phyloP scores from a whole-genome alignment of 2,113 vertebrate species.

The Lampris incognitus region DNA sequence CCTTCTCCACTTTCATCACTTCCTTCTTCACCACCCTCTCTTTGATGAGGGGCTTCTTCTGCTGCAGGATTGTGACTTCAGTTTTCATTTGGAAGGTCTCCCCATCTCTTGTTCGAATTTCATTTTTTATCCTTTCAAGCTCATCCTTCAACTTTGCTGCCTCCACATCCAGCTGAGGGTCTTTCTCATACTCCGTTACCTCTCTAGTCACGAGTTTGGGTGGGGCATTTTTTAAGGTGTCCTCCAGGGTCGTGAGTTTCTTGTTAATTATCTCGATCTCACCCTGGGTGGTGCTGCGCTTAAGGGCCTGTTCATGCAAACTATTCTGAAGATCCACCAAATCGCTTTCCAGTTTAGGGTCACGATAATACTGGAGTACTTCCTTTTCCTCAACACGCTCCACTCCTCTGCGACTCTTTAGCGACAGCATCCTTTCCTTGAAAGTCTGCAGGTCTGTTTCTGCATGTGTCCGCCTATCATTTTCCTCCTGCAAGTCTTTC shows the following conservation, averaged over 20 bases:
- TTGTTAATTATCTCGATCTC: constrained; percentile 81
- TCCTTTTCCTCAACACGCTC: constrained; percentile 94
- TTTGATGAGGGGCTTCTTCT: constrained; percentile 86
- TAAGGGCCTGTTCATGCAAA: constrained; percentile 82
- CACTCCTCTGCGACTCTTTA: constrained; percentile 89
- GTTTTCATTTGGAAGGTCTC: constrained; percentile 84
- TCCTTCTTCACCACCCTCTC: constrained; percentile 93
- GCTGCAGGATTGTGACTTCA: constrained; percentile 86
- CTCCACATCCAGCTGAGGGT: constrained; percentile 88
- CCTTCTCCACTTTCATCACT: constrained; percentile 90
- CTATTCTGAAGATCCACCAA: constrained; percentile 75
- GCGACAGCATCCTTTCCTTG: constrained; percentile 83
- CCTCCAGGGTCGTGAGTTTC: constrained; percentile 83
- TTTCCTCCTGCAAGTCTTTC: constrained; percentile 86
- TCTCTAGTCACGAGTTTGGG: constrained; percentile 93
- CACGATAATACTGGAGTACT: constrained; percentile 90
- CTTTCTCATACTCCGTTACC: constrained; percentile 93
- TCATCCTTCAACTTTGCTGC: constrained; percentile 83
- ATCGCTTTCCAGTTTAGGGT: constrained; percentile 87
- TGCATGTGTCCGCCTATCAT: constrained; percentile 74
- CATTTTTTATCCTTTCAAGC: constrained; percentile 80
- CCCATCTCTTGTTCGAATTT: constrained; percentile 71
- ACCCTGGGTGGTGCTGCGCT: constrained; percentile 77
- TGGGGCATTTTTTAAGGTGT: constrained; percentile 72
- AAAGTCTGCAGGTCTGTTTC: constrained; percentile 83